phyloP scores from a whole-genome alignment of 2,797 vertebrate genomes.

The Hemibagrus guttatus region DNA sequence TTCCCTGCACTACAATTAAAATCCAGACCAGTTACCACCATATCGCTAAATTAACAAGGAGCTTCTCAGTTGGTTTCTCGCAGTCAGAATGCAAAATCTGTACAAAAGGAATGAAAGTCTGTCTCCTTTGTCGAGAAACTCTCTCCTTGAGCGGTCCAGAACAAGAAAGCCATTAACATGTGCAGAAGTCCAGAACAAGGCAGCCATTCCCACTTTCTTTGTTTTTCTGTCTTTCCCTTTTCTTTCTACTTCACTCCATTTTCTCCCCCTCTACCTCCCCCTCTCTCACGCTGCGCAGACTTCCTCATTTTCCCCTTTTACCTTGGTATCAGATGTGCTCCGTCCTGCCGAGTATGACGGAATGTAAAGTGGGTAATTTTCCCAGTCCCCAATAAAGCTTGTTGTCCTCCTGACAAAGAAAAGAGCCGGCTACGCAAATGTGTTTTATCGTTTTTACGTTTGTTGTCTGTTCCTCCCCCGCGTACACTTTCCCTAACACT shows the following conservation, averaged over 20 bases:
- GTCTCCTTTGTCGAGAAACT: neutral
- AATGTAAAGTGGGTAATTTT: slow-evolving; percentile 60
- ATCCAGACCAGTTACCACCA: neutral
- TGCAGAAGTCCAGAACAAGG: slow-evolving; percentile 40
- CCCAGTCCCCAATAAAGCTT: slow-evolving; percentile 57
- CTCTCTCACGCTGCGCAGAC: slow-evolving; percentile 10
- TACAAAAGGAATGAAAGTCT: slow-evolving; percentile 31
- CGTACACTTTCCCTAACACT: neutral
- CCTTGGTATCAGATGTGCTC: slow-evolving; percentile 39
- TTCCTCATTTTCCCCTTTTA: slow-evolving; percentile 31
- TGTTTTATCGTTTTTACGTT: slow-evolving; percentile 32
- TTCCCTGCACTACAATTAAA: slow-evolving; percentile 11
- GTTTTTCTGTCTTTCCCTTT: neutral
- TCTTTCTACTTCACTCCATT: neutral
- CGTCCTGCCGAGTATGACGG: slow-evolving; percentile 47
- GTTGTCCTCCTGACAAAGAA: slow-evolving; percentile 44
- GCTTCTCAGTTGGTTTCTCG: slow-evolving; percentile 20
- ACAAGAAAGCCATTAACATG: slow-evolving; percentile 37
- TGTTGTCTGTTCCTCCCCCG: neutral
- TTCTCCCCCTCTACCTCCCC: neutral
- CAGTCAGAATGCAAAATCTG: slow-evolving; percentile 43
- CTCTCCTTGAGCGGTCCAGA: slow-evolving; percentile 28
- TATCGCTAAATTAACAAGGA: slow-evolving; percentile 20
- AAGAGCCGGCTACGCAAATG: slow-evolving; percentile 34
- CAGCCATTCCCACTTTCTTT: slow-evolving; percentile 23